A percentile compares a stretch with the other conserved stretches of the same genome.
Evolutionary conservation across 2,113 vertebrate genomes (phyloP).

Genomic region (Neoarius graeffei): DNA sequence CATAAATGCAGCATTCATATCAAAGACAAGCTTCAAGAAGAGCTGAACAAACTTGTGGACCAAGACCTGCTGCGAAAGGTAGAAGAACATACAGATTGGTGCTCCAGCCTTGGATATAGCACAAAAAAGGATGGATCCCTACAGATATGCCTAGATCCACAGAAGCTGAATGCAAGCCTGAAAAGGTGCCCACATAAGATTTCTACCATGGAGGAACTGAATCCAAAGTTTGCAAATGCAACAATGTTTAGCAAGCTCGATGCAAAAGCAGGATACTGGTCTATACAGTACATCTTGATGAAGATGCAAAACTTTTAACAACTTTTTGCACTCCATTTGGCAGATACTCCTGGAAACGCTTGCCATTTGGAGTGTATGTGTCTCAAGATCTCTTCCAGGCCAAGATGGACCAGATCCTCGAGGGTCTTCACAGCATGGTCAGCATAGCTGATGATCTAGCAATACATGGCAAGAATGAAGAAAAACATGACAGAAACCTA

Average conservation of each 20-base stretch:
- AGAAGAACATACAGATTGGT: conserved; percentile 36
- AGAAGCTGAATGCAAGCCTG: background rate
- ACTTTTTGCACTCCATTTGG: conserved; percentile 33
- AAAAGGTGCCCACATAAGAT: conserved; percentile 25
- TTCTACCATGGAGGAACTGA: conserved; percentile 35
- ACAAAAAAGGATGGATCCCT: conserved; percentile 18
- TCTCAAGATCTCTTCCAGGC: conserved; percentile 24
- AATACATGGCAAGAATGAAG: background rate
- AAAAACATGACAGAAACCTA: conserved; percentile 26
- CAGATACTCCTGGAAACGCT: conserved; percentile 34
- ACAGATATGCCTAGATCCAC: background rate
- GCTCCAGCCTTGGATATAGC: conserved; percentile 23
- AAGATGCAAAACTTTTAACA: conserved; percentile 22
- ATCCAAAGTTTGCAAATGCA: conserved; percentile 37
- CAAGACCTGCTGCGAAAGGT: background rate
- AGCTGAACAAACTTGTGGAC: conserved; percentile 14
- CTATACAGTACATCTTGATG: conserved; percentile 27
- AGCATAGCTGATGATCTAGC: conserved; percentile 8
- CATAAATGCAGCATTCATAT: conserved; percentile 24
- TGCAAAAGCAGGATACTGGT: conserved; percentile 44
- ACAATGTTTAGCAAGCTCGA: conserved; percentile 35
- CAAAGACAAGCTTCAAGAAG: conserved; percentile 22
- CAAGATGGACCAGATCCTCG: conserved; percentile 27
- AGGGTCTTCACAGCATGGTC: background rate
- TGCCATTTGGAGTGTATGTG: conserved; percentile 19